Conservation (phyloP, 2,113 vertebrate genomes). For the Labrus mixtus region DNA sequence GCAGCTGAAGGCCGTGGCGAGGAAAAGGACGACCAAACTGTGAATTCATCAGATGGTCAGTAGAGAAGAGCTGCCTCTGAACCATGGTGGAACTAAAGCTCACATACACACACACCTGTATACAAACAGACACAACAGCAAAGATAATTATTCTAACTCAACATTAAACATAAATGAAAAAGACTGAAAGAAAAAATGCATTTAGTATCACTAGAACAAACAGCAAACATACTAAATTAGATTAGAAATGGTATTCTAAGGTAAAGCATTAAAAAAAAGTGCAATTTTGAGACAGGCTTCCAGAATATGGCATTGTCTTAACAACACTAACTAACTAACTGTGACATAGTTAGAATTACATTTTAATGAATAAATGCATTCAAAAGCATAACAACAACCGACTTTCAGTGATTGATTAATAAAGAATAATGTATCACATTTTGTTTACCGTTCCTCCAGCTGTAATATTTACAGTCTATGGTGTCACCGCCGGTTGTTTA, state of each 20-base stretch:
- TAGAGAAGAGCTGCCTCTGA: constrained; percentile 24
- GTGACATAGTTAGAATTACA: too few species aligned
- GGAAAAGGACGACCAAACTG: constrained; percentile 53
- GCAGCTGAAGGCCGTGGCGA: constrained; percentile 65
- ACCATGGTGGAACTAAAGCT: constrained; percentile 20
- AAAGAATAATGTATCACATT: background rate
- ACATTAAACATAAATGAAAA: background rate
- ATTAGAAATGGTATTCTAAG: too few species aligned
- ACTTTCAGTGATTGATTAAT: too few species aligned
- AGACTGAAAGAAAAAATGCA: too few species aligned
- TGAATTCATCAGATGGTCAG: constrained; percentile 41
- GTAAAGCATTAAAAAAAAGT: too few species aligned
- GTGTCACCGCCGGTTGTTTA: too few species aligned
- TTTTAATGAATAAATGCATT: too few species aligned
- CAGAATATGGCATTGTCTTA: too few species aligned
- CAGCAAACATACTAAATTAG: background rate
- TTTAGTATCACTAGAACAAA: background rate
- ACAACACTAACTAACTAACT: too few species aligned
- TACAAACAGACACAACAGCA: background rate
- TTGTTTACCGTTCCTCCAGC: background rate
- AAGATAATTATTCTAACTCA: background rate
- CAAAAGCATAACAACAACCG: too few species aligned
- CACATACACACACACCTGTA: background rate
- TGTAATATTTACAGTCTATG: too few species aligned
- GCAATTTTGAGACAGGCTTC: too few species aligned